Evolutionary conservation across 2,113 vertebrate species (phyloP), one percentile per base, ranked within the genome.

Genomic region (Tonatia bakeri): DNA sequence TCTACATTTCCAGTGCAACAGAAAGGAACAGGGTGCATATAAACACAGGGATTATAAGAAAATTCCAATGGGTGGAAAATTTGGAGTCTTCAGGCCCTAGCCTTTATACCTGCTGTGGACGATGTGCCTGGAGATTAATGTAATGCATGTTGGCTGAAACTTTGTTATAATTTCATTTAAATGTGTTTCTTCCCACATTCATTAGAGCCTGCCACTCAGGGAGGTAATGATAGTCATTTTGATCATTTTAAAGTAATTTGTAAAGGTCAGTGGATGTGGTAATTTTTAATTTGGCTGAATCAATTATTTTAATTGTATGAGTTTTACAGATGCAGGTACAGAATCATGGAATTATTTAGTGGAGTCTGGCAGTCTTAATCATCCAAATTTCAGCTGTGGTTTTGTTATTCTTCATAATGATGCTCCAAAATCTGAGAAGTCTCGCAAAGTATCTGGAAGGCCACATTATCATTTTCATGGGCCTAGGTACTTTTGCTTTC

Each of bases 131-230:
- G 40, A 65, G 38, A 15, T 95, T 95, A 94, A 82, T 85, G 90
- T 94, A 90, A 90, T 90, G 36, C 12, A n/a, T 12, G 28, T 26
- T 92, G 40, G 6, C 52, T 94, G 65, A 82, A 95, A 70, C 67
- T 87, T 96, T 87, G 52, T 38, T 85, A 90, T 79, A 94, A 86
- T 0, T 24, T 72, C n/a, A 86, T 31, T n/a, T 76, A 31, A 95
- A 94, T 59, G 85, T 10, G 4, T 89, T 76, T 92, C 33, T 45
- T 50, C 13, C 52, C 12, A 15, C 17, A 95, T 83, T 96, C 54
- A 67, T 91, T 90, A 95, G 24, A 65, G 59, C 40, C 40, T 95
- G 56, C 54, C 77, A 91, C n/a, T 97, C 95, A 95, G 75, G 36
- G 77, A 84, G 87, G 26, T 73, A 69, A 87, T 91, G 69, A 87